Percentiles rank a stretch among this genome's conserved stretches.
Conservation (phyloP, 2,888 invertebrate species). For the Charanyca ferruginea region DNA sequence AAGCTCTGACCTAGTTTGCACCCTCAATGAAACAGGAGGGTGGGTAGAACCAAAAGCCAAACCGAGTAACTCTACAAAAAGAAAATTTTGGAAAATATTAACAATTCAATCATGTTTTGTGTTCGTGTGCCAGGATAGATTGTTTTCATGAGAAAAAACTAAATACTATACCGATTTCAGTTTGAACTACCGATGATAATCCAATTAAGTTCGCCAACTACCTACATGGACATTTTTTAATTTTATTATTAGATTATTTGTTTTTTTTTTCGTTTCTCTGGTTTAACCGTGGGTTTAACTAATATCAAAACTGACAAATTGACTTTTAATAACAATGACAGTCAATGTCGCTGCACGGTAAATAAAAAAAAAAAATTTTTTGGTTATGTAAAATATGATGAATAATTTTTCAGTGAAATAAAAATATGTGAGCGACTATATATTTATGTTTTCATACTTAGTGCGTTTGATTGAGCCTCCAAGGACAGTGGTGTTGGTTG, state of each 20-base stretch:
- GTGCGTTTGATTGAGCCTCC: slow-evolving; percentile 56
- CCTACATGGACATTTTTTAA: neutral
- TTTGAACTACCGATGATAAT: neutral
- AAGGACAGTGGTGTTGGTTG: slow-evolving; percentile 75
- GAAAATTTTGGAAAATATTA: slow-evolving; percentile 1
- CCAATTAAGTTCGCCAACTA: slow-evolving; percentile 11
- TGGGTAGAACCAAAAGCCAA: slow-evolving; percentile 50
- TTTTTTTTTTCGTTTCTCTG: neutral
- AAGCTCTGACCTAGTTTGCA: slow-evolving; percentile 84
- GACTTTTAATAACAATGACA: neutral
- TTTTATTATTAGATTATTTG: too few relatives aligned
- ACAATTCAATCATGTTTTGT: neutral
- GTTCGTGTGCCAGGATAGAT: too few relatives aligned
- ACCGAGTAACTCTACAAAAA: slow-evolving; percentile 28
- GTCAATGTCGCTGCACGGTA: neutral
- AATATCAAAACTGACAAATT: neutral
- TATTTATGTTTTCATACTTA: slow-evolving; percentile 55
- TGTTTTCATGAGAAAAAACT: slow-evolving; percentile 10
- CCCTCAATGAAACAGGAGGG: slow-evolving; percentile 84
- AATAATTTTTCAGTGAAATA: neutral
- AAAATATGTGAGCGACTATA: neutral
- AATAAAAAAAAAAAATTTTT: too few relatives aligned
- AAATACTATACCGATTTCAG: neutral
- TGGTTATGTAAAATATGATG: neutral
- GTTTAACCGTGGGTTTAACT: too few relatives aligned